Evolutionary conservation across 2,797 vertebrate genomes (phyloP).

Genomic region (Trematomus bernacchii): DNA sequence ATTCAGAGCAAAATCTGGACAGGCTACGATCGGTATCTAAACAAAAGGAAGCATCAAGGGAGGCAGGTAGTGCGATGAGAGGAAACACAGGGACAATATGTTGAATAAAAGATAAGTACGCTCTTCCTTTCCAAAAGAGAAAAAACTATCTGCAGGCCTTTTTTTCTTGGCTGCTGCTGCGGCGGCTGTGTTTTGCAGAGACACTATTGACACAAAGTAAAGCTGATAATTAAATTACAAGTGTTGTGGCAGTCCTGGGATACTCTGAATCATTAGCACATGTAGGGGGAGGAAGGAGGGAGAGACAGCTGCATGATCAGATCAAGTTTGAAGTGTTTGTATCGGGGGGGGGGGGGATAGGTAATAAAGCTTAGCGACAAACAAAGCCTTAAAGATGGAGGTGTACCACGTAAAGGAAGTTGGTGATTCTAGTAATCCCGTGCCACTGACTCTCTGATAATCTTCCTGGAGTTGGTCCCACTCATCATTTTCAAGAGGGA

Average conservation of each 20-base stretch:
- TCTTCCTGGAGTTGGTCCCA: slow-evolving; percentile 69
- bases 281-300: slow-evolving; percentile 63
- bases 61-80: slow-evolving; percentile 50
- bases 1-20: slow-evolving; percentile 27
- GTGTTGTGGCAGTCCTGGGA: slow-evolving; percentile 81
- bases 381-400: slow-evolving; percentile 69
- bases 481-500: slow-evolving; percentile 67
- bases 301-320: slow-evolving; percentile 50
- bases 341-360: slow-evolving; percentile 39
- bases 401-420: slow-evolving; percentile 59
- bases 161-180: slow-evolving; percentile 71
- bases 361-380: slow-evolving; percentile 71
- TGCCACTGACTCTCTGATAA: slow-evolving; percentile 61
- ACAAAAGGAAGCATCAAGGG: slow-evolving; percentile 50
- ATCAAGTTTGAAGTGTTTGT: slow-evolving; percentile 59
- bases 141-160: slow-evolving; percentile 68
- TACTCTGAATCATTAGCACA: slow-evolving; percentile 85
- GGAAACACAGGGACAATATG: slow-evolving; percentile 70
- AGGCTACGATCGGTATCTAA: slow-evolving; percentile 52
- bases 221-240: slow-evolving; percentile 88
- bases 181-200: slow-evolving; percentile 73
- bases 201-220: slow-evolving; percentile 84
- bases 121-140: slow-evolving; percentile 65
- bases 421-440: slow-evolving; percentile 64
- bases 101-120: slow-evolving; percentile 76